Percentiles rank a stretch among this genome's conserved stretches.
Conservation (phyloP, 2,888 invertebrate species). For the Zaprionus bogoriensis region DNA sequence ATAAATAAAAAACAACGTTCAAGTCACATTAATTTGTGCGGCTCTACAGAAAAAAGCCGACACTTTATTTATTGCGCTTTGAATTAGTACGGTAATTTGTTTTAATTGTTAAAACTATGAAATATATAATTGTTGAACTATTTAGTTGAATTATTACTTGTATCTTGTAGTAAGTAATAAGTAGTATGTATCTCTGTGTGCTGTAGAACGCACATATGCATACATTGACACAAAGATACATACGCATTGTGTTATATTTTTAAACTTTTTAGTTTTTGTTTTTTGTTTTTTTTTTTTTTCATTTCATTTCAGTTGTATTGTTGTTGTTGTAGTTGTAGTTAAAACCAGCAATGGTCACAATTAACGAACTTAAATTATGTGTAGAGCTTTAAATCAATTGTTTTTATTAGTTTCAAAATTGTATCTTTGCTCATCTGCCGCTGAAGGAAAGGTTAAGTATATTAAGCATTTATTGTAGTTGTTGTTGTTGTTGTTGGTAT, state of each 20-base stretch:
- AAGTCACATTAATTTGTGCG: constrained; percentile 43
- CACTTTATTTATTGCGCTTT: constrained; percentile 65
- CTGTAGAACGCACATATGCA: constrained; percentile 27
- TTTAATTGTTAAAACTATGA: constrained; percentile 69
- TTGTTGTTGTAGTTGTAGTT: constrained; percentile 13
- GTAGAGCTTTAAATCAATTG: background rate
- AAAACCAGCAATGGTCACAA: constrained; percentile 22
- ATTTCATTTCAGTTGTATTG: constrained; percentile 3
- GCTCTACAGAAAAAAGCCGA: constrained; percentile 49
- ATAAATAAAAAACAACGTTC: constrained; percentile 2
- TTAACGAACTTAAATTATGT: constrained; percentile 32
- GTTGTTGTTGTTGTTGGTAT: no score
- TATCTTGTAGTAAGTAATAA: constrained; percentile 21
- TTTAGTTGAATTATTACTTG: constrained; percentile 60
- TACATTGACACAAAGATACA: constrained; percentile 17
- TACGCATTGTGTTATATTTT: constrained; percentile 1
- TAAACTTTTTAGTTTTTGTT: background rate
- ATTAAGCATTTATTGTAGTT: constrained; percentile 52
- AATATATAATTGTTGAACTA: constrained; percentile 71
- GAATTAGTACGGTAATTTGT: constrained; percentile 69
- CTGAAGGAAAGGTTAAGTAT: constrained; percentile 49
- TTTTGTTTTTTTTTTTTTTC: constrained; percentile 7
- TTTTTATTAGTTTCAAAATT: constrained; percentile 13
- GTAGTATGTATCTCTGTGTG: constrained; percentile 46
- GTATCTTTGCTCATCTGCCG: background rate